Evolutionary conservation across 2,888 invertebrate species (phyloP).

Genomic region (Blera fallax): DNA sequence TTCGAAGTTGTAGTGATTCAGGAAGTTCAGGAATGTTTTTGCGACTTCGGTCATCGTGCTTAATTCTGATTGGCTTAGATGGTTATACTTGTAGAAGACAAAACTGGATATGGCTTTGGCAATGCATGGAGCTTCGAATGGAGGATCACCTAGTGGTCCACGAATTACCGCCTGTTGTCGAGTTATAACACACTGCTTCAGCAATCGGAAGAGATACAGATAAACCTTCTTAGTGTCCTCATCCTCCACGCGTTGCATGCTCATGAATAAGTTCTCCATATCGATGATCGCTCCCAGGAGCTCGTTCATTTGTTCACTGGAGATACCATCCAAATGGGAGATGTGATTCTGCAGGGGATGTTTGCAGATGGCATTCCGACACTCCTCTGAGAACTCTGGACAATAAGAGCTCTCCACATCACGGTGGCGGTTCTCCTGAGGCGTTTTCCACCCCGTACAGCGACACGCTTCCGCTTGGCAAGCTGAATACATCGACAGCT

Average conservation of each 20-base stretch:
- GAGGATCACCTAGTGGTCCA: constrained; percentile 92
- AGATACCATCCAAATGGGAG: constrained; percentile 87
- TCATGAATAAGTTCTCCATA: constrained; percentile 94
- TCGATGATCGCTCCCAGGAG: constrained; percentile 93
- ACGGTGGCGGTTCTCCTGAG: constrained; percentile 83
- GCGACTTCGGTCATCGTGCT: constrained; percentile 91
- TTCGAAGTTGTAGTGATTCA: constrained; percentile 96
- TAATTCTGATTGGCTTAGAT: constrained; percentile 83
- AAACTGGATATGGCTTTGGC: constrained; percentile 95
- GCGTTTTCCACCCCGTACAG: constrained; percentile 94
- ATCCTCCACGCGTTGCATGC: constrained; percentile 93
- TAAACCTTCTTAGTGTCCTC: constrained; percentile 94
- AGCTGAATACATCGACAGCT: constrained; percentile 75
- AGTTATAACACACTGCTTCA: constrained; percentile 91
- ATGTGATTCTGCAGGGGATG: constrained; percentile 91
- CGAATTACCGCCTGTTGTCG: constrained; percentile 89
- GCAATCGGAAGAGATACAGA: constrained; percentile 90
- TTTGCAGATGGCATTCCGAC: constrained; percentile 86
- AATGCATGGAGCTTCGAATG: constrained; percentile 94
- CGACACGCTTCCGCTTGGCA: constrained; percentile 83
- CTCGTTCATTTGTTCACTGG: constrained; percentile 90
- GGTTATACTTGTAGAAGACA: constrained; percentile 87
- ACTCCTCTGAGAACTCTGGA: constrained; percentile 88
- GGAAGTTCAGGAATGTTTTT: constrained; percentile 93
- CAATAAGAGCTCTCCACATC: constrained; percentile 83